Evolutionary conservation across 2,113 vertebrate species (phyloP), one percentile per base, ranked within the genome.

Genomic region (Muntiacus muntjak): DNA sequence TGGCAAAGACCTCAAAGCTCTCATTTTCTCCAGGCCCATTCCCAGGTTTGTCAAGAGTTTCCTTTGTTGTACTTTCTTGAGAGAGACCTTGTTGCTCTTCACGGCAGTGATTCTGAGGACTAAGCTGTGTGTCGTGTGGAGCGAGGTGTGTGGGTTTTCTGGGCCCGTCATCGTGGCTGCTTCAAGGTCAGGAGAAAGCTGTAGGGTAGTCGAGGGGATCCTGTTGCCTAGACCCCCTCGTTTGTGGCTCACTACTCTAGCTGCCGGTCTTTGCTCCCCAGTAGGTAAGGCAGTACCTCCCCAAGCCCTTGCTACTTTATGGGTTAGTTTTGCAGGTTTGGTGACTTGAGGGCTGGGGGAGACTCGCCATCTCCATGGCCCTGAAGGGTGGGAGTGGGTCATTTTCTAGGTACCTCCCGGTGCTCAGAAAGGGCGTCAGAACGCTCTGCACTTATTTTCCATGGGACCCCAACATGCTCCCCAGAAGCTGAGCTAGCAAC

Each of bases 1-100:
- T 96, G 95, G 94, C 97, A 94, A 98, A 98, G 97, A 98, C 94
- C 86, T 95, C 87, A 93, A 98, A 96, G 78, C 93, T 98, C 78
- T 95, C 55, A 21, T 97, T 97, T 43, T 71, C 98, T 97, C 96
- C 96, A 97, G 85, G 94, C 91, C 98, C 97, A 82, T 84, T 98
- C 94, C 94, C 1, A 13, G 97, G 97, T 94, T 92, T 89, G 95
- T 95, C 95, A 84, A 95, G 90, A 3, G 33, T 97, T 97, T 95
- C 78, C 97, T 97, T 81, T 93, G 85, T 94, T 96, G 62, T 86
- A 79, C 28, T 96, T 98, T 97, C 95, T 96, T 54, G 3, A 74
- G 36, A 25, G 10, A 74, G 19, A 74, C 95, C 0, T 50, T 96
- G 94, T 98, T 99, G 96, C 97, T 98, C 97, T 97, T 91, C 81